Conservation (phyloP, 2,888 invertebrate species). For the Drosophila antonietae region DNA sequence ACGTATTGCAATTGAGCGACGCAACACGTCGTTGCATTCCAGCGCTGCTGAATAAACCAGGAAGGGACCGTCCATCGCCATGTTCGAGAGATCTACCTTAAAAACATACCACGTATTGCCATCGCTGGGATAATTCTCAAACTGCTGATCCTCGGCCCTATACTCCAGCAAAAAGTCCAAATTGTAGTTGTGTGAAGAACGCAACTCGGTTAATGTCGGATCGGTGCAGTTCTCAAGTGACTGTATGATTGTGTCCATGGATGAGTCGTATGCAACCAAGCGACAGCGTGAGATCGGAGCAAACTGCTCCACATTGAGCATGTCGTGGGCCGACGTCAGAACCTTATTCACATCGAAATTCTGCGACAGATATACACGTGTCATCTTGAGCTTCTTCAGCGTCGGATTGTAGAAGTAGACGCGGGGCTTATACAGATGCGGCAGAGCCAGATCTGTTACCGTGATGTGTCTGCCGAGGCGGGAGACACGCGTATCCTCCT, state of each 20-base stretch:
- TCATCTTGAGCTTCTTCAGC: slow-evolving; percentile 86
- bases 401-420: slow-evolving; percentile 88
- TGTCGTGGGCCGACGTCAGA: slow-evolving; percentile 86
- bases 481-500: slow-evolving; percentile 87
- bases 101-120: slow-evolving; percentile 87
- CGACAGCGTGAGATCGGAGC: slow-evolving; percentile 89
- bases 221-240: slow-evolving; percentile 87
- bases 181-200: slow-evolving; percentile 72
- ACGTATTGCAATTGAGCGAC: slow-evolving; percentile 86
- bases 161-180: slow-evolving; percentile 89
- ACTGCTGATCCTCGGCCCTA: slow-evolving; percentile 86
- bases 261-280: slow-evolving; percentile 89
- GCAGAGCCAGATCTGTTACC: slow-evolving; percentile 85
- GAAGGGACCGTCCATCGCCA: slow-evolving; percentile 87
- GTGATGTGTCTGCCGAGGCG: slow-evolving; percentile 80
- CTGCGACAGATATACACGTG: slow-evolving; percentile 87
- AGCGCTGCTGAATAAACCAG: slow-evolving; percentile 87
- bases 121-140: slow-evolving; percentile 87
- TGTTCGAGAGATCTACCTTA: slow-evolving; percentile 87
- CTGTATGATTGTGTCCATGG: slow-evolving; percentile 87
- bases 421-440: slow-evolving; percentile 86
- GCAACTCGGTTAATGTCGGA: slow-evolving; percentile 77
- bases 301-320: slow-evolving; percentile 86
- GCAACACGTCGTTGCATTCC: slow-evolving; percentile 87
- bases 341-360: slow-evolving; percentile 87